Base-by-base conservation (phyloP, 2,888 invertebrate genomes). In the Cephus rjabovi region DNA sequence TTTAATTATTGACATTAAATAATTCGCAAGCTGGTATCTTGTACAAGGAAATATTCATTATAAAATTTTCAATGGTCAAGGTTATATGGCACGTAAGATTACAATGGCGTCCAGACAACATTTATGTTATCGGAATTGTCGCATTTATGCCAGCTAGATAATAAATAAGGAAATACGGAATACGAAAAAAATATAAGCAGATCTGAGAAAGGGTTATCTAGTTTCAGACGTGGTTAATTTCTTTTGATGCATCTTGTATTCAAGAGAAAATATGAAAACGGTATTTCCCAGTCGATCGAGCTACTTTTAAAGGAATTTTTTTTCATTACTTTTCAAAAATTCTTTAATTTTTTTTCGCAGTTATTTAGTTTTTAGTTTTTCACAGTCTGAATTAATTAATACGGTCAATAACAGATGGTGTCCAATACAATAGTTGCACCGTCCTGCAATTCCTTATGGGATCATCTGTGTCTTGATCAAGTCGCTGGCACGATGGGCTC, bases 361-460 rank as follows among this genome's bases (percentile, higher is more conserved):
- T 23, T 23, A 56, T 23, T 2, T 30, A 30, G 30, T 30, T 30
- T 30, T 30, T 30, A 30, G 30, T 30, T 30, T 30, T 30, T 6
- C 2, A 9, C 9, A 56, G 56, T 3, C 6, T 23, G 0, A 56
- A 56, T 56, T 56, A 56, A 56, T 56, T 23, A 56, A 23, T 9
- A 56, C 31, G 33, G 1, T 76, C 30, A 75, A 79, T 76, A 35
- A 68, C 77, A 87, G 87, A 87, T 83, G 82, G 82, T 84, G 81
- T 37, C 37, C 37, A 37, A 37, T 37, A 12, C 37, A 37, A 15
- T 56, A 56, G 78, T 84, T 70, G 79, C 83, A 12, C 81, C 84
- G 34, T 86, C 83, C 6, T 83, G 84, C 34, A 83, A 81, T 37
- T 85, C 86, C 71, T 83, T 84, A 77, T 86, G 87, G 88, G 84